Percentiles rank a stretch among this genome's conserved stretches.
These are phyloP conservation scores for Dicaeum eximium DNA, from an alignment of 2,113 vertebrate genomes.

Conservation along the genomic window DNA sequence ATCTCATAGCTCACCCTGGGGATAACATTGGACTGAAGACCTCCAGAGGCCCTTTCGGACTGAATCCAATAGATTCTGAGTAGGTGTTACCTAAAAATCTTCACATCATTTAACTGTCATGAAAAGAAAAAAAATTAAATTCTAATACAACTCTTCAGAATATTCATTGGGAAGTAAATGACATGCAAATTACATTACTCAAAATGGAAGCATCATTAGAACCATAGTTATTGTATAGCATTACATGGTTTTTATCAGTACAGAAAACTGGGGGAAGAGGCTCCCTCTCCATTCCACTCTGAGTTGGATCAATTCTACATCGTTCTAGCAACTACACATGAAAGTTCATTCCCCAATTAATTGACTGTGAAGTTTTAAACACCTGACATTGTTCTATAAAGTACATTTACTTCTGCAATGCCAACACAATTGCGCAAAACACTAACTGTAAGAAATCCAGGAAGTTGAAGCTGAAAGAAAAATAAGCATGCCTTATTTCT, in stretches of 20 bases:
- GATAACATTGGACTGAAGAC: not conserved
- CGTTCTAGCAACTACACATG: slow-evolving; percentile 61
- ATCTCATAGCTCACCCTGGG: not conserved
- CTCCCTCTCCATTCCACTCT: not conserved
- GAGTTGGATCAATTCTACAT: slow-evolving; percentile 43
- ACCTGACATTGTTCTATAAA: slow-evolving; percentile 63
- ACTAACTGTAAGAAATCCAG: not conserved
- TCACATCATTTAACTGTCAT: not conserved
- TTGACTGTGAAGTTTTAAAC: slow-evolving; percentile 64
- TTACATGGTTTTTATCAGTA: not conserved
- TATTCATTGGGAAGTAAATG: slow-evolving; percentile 3
- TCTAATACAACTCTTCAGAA: not conserved
- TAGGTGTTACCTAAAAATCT: not conserved
- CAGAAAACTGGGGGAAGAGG: not conserved
- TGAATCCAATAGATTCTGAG: not conserved
- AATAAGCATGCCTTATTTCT: not conserved
- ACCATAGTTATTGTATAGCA: not conserved
- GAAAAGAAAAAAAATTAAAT: slow-evolving; percentile 5
- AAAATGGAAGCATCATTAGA: not conserved
- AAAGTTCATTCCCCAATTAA: slow-evolving; percentile 65
- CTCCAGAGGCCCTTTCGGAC: not conserved
- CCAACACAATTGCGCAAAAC: slow-evolving; percentile 45
- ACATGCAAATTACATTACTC: not conserved
- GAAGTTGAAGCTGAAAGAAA: not conserved
- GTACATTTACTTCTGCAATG: slow-evolving; percentile 28